Conservation (phyloP, 2,113 vertebrate species). For the Rhabdomys dilectus region DNA sequence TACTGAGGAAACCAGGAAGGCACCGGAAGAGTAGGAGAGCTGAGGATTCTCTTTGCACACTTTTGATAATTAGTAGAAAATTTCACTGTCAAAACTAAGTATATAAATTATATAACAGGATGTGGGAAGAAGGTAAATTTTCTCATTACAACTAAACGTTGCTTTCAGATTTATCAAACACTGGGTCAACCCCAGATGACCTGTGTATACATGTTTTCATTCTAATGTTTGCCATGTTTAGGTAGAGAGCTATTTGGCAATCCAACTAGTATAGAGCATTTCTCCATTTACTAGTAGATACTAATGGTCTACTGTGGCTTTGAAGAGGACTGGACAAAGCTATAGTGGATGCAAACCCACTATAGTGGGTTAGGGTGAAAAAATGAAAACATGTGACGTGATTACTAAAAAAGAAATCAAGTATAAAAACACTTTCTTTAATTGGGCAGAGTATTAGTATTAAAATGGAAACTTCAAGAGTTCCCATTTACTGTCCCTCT, state of each 20-base stretch:
- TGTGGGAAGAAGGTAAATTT: not conserved
- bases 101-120: not conserved
- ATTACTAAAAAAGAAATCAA: not conserved
- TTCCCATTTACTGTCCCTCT: accelerated
- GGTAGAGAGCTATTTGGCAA: not conserved
- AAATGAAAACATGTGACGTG: not conserved
- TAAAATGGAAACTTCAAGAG: not conserved
- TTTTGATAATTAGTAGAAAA: not conserved
- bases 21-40: not conserved
- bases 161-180: not conserved
- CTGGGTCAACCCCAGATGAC: not conserved
- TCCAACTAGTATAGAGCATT: not conserved
- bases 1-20: not conserved
- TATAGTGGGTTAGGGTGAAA: not conserved
- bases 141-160: not conserved
- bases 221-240: not conserved
- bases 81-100: not conserved
- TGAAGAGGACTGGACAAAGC: not conserved
- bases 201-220: not conserved
- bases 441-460: not conserved
- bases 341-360: not conserved
- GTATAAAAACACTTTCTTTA: not conserved
- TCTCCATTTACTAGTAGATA: not conserved
- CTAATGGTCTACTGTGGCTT: not conserved
- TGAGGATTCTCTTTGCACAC: not conserved